Base-by-base conservation (phyloP, 2,888 invertebrate species). In the Luperina testacea region DNA sequence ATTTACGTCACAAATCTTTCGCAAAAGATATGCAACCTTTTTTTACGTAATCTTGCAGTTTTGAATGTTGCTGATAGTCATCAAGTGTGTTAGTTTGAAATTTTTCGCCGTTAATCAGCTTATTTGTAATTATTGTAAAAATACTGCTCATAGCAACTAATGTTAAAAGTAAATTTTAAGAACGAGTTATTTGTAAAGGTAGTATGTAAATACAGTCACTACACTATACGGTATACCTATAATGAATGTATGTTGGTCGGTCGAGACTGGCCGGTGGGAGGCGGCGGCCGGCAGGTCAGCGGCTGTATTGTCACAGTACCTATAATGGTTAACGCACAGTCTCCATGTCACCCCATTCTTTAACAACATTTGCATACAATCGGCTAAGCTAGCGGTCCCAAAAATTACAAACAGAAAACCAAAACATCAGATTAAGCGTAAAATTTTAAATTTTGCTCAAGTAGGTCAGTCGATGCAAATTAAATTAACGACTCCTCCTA, bases 361-460 rank as follows among this genome's bases (percentile, higher is more conserved):
- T 71, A 78, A 87, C 82, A 82, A 84, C 75, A 94, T 94, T 94
- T 90, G 91, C 94, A 94, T 94, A 94, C 94, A 94, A 94, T 94
- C 90, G 80, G 87, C 83, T 90, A 88, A 89, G 81, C 87, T 90
- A 92, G 91, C 91, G 91, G 90, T 88, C 81, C 81, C 90, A 89
- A 79, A 91, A 90, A 91, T 90, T 88, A 91, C 89, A 87, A 89
- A 90, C 89, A 87, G 86, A 91, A 90, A 91, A 84, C 80, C 77
- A 81, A 87, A 89, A 89, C 80, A 84, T 72, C 84, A 88, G 85
- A 89, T 90, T 89, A 88, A 87, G 78, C 85, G 75, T 78, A 85
- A 84, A 78, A 87, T 90, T 86, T 83, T 76, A 89, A 89, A 89
- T 83, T 73, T 85, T 75, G 69, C 70, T 63, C 84, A 89, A 88